Conservation (phyloP, 2,888 invertebrate species). For the Athetis lepigone region DNA sequence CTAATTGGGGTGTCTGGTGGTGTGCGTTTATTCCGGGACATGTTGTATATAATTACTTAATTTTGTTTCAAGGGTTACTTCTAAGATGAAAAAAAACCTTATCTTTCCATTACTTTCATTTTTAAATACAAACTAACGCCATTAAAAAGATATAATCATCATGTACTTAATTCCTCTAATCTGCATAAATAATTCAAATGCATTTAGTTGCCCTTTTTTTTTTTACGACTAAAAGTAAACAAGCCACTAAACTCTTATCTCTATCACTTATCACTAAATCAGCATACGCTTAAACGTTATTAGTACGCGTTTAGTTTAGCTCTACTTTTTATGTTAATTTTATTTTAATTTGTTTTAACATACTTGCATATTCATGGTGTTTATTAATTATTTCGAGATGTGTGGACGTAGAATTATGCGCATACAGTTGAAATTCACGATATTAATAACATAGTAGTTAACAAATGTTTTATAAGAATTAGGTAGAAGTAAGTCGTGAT, state of each 20-base stretch:
- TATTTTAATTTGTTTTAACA: constrained; percentile 8
- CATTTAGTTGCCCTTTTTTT: constrained; percentile 30
- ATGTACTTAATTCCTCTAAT: constrained; percentile 9
- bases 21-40: too few relatives aligned
- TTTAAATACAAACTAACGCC: too few relatives aligned
- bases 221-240: constrained; percentile 27
- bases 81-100: too few relatives aligned
- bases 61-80: too few relatives aligned
- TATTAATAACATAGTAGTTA: too few relatives aligned
- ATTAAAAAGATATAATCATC: constrained; percentile 29
- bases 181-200: constrained; percentile 27
- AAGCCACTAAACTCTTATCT: constrained; percentile 29
- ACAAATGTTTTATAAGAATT: too few relatives aligned
- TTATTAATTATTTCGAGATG: not conserved
- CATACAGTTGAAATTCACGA: too few relatives aligned
- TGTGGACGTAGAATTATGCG: not conserved
- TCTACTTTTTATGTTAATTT: constrained; percentile 43
- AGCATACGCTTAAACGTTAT: constrained; percentile 16
- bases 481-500: too few relatives aligned
- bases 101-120: too few relatives aligned
- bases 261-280: constrained; percentile 28
- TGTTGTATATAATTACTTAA: too few relatives aligned
- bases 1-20: too few relatives aligned
- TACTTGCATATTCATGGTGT: constrained; percentile 14
- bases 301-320: constrained; percentile 23